Base-by-base conservation (phyloP, 2,888 invertebrate species). In the Galerucella calmariensis region DNA sequence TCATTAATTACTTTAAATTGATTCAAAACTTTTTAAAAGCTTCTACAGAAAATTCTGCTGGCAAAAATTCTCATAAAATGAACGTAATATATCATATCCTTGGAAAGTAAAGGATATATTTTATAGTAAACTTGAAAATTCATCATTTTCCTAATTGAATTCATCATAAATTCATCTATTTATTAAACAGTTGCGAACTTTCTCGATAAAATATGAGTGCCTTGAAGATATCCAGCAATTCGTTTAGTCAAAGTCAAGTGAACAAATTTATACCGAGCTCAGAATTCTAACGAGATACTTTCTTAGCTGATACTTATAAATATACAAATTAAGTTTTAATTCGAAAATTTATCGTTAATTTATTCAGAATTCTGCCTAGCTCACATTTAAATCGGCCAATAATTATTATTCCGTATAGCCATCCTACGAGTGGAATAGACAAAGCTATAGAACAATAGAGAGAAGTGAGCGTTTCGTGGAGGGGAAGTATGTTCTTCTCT, bases 251-350 rank as follows among this genome's bases (percentile, higher is more conserved):
- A 69, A 69, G 69, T 73, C 71, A 66, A 73, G 66, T 69, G 75
- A 68, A 63, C 71, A 56, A 67, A 69, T 69, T 74, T 51, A 53
- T 61, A 67, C 24, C 73, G 70, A 67, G 74, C 67, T 71, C 71
- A 72, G 74, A 75, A 77, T 77, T 75, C 72, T 75, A 75, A 75
- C 75, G 75, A 77, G 72, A 35, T 67, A 41, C 69, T 72, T 11
- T 48, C 5, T 1, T 1, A 59, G 63, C 35, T 8, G 35, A 41
- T 41, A 41, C 9, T 41, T 9, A 41, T 41, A 41, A 41, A 41
- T 41, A 41, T 41, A 8, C 35, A 41, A 41, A 41, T 41, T 41
- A 41, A 41, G 35, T 8, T 8, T 8, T 5, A 5, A 41, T 41
- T 8, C 9, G 35, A 9, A 35, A 35, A 35, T 35, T 35, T 35